Evolutionary conservation across 2,113 vertebrate genomes (phyloP), one percentile per base, ranked within the genome.

Genomic region (Gobiocypris rarus): DNA sequence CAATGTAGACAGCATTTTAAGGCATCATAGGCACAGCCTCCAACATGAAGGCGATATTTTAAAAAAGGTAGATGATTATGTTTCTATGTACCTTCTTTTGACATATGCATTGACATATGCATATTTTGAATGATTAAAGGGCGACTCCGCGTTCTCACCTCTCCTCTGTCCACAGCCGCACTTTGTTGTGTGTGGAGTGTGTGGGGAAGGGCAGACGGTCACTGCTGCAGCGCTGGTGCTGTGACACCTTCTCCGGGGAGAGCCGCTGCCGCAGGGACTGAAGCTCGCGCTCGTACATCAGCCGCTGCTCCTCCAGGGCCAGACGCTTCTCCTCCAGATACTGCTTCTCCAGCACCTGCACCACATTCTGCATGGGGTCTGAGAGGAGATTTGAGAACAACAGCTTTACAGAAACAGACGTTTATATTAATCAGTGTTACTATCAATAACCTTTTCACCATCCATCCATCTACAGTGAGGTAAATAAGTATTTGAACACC

Each of bases 351-450:
- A 99, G 87, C 22, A 97, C 95, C 92, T 97, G 97, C 1, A 99
- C 97, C 89, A 97, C 96, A 3, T 97, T 97, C 89, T 99, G 97
- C 86, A 98, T 96, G 4, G 97, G 97, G 92, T 99, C 98, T 99
- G 59, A 3, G 75, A 41, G 28, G 15, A 67, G 2, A 31, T 13
- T 8, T 9, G 56, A 7, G 6, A 17, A 52, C 50, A 52, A 52
- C 50, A 52, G 50, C 50, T 52, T 52, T 3, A 83, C 50, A 77
- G 48, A 19, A 24, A 31, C 59, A 50, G 17, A 34, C 15, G 17
- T 34, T 34, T 26, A 1, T 61, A 61, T 0, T 8, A 54, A 54
- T 54, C 17, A 22, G 7, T 8, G 17, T 9, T 8, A 54, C 52
- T 22, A 8, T 19, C 17, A 19, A 2, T 7, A 8, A 9, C 17